Conservation (phyloP, 2,113 vertebrate species). For the Raja brachyura region DNA sequence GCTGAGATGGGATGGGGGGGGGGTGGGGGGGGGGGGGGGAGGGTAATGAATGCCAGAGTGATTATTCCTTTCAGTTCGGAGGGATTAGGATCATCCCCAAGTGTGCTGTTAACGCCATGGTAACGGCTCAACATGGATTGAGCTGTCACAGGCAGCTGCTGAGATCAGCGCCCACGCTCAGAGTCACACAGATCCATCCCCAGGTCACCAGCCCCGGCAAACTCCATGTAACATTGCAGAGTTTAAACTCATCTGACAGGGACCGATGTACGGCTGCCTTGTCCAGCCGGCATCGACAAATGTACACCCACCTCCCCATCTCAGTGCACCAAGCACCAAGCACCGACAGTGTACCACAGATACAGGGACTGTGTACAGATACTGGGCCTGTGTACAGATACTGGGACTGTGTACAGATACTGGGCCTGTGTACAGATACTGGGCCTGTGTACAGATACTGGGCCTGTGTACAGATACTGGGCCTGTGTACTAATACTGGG, state of each 20-base stretch:
- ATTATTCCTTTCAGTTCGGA: background rate
- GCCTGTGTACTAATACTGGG: too few relatives aligned
- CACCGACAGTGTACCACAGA: background rate
- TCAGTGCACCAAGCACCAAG: too few relatives aligned
- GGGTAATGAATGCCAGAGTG: background rate
- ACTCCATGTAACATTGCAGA: background rate
- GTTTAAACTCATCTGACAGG: background rate
- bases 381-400: too few relatives aligned
- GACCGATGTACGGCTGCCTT: background rate
- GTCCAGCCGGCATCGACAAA: background rate
- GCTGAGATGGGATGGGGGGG: background rate
- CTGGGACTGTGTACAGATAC: too few relatives aligned
- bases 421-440: too few relatives aligned
- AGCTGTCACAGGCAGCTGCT: background rate
- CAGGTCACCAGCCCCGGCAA: background rate
- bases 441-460: too few relatives aligned
- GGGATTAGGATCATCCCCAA: slow-evolving; percentile 2
- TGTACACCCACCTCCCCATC: too few relatives aligned
- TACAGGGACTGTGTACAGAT: too few relatives aligned
- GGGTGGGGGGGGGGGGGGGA: background rate
- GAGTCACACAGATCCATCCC: background rate
- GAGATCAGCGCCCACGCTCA: background rate
- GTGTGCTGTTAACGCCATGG: background rate
- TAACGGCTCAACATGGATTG: background rate
- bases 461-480: too few relatives aligned